These are phyloP conservation scores for Holcopasites calliopsidis DNA, from an alignment of 1,140 invertebrate species.

Conservation along the genomic window DNA sequence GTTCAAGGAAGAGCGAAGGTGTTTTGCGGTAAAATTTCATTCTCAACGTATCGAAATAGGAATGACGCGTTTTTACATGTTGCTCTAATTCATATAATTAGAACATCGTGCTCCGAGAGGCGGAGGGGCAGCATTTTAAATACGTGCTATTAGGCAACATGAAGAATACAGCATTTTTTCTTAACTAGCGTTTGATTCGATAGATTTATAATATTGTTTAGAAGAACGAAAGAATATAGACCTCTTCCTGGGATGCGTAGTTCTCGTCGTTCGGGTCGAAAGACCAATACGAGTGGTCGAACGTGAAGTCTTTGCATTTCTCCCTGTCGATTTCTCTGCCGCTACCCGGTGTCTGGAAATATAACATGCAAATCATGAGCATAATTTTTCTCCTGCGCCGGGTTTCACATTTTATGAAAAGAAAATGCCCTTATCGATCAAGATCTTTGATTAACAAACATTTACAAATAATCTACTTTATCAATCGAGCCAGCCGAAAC, in stretches of 20 bases:
- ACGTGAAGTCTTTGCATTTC: conserved; percentile 93
- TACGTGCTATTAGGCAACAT: too few relatives aligned
- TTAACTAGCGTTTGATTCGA: not conserved
- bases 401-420: not conserved
- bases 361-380: conserved; percentile 20
- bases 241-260: conserved; percentile 91
- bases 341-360: conserved; percentile 75
- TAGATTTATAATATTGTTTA: not conserved
- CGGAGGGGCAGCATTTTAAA: not conserved
- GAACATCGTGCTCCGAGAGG: not conserved
- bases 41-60: not conserved
- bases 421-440: too few relatives aligned
- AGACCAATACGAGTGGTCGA: conserved; percentile 96
- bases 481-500: not conserved
- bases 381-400: too few relatives aligned
- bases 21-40: not conserved
- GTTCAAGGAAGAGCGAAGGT: not conserved
- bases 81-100: not conserved
- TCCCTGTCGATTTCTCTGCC: conserved; percentile 81
- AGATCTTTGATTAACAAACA: too few relatives aligned
- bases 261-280: conserved; percentile 85
- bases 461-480: not conserved
- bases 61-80: not conserved
- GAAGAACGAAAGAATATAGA: conserved; percentile 53
- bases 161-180: too few relatives aligned